phyloP scores from a whole-genome alignment of 2,797 vertebrate species.

The Tragopan temminckii region DNA sequence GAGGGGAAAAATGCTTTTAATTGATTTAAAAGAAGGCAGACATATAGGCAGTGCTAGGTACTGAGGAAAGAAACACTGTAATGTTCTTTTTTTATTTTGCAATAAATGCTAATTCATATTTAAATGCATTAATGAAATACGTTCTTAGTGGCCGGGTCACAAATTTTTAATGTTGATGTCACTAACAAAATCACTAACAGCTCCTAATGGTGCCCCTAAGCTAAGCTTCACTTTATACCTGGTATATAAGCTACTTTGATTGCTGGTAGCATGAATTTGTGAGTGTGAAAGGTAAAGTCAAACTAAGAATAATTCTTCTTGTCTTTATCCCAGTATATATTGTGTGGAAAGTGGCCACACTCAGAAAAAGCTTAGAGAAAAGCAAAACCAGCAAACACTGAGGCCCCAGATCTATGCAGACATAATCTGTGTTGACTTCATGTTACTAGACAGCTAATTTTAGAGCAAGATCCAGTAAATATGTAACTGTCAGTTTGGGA shows the following conservation, averaged over 20 bases:
- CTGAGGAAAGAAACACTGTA: slow-evolving; percentile 16
- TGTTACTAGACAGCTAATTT: neutral
- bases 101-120: slow-evolving; percentile 67
- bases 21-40: slow-evolving; percentile 51
- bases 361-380: neutral
- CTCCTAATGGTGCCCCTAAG: slow-evolving; percentile 29
- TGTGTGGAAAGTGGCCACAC: neutral
- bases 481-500: neutral
- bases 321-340: neutral
- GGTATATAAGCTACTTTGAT: slow-evolving; percentile 6
- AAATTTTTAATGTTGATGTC: slow-evolving; percentile 32
- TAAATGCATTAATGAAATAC: slow-evolving; percentile 54
- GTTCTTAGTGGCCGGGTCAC: slow-evolving; percentile 7
- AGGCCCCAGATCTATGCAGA: accelerated
- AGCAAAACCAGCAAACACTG: neutral
- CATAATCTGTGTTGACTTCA: neutral
- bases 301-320: neutral
- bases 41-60: slow-evolving; percentile 3
- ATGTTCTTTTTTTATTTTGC: slow-evolving; percentile 42
- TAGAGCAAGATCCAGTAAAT: neutral
- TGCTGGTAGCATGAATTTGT: neutral
- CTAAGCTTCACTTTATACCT: slow-evolving; percentile 38
- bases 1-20: slow-evolving; percentile 55
- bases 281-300: slow-evolving; percentile 6
- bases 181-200: slow-evolving; percentile 49